Evolutionary conservation across 2,888 invertebrate genomes (phyloP).

Genomic region (Carpatolechia fugitivella): DNA sequence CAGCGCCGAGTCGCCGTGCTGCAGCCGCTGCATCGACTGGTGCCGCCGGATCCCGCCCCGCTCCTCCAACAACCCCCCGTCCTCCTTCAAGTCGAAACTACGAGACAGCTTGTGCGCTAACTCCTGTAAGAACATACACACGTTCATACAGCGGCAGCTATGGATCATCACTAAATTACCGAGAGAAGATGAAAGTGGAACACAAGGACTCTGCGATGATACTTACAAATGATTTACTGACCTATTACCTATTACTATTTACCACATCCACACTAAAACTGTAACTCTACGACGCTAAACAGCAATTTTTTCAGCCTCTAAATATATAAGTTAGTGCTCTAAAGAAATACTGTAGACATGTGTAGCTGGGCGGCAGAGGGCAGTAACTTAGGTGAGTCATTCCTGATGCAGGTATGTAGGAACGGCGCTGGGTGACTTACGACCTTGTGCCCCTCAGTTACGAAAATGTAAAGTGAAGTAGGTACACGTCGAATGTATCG

Average conservation of each 20-base stretch:
- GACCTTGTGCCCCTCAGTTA: conserved; percentile 75
- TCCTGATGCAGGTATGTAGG: conserved; percentile 27
- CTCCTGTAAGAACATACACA: conserved; percentile 79
- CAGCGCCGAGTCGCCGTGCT: conserved; percentile 74
- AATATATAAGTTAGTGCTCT: conserved; percentile 64
- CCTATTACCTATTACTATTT: conserved; percentile 54
- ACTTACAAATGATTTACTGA: conserved; percentile 19
- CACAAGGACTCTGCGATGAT: conserved; percentile 20
- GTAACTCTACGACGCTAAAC: conserved; percentile 69
- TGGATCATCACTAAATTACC: background rate
- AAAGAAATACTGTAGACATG: conserved; percentile 55
- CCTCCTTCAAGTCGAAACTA: conserved; percentile 94
- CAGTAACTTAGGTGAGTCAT: conserved; percentile 49
- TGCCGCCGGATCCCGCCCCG: conserved; percentile 84
- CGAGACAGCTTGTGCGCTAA: conserved; percentile 91
- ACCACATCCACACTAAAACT: conserved; percentile 72
- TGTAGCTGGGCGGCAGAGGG: conserved; percentile 75
- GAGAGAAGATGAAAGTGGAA: conserved; percentile 10
- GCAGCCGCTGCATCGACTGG: conserved; percentile 88
- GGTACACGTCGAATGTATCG: conserved; percentile 66
- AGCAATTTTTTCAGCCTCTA: conserved; percentile 74
- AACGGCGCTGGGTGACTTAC: conserved; percentile 41
- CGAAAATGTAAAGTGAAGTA: conserved; percentile 61
- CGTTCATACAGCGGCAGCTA: background rate
- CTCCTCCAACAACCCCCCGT: conserved; percentile 84